Percentiles rank a stretch among this genome's conserved stretches.
Evolutionary conservation across 2,797 vertebrate genomes (phyloP).

Genomic region (Silurus lanzhouensis): DNA sequence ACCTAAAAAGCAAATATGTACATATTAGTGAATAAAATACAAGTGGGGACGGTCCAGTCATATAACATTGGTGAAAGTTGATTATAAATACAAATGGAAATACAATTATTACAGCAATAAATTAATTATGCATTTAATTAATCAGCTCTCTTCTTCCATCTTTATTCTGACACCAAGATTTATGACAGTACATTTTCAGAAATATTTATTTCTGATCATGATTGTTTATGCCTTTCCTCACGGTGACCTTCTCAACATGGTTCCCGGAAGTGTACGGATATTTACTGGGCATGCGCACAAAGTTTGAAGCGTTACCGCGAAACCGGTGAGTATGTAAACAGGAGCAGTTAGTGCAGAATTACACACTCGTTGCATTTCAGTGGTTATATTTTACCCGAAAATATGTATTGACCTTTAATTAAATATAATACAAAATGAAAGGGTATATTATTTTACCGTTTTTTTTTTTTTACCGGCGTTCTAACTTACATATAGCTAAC

Average conservation of each 20-base stretch:
- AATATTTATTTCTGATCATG: too few relatives aligned
- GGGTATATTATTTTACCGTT: background rate
- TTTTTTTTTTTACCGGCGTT: background rate
- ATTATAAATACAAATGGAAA: background rate
- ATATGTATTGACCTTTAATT: too few relatives aligned
- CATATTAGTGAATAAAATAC: background rate
- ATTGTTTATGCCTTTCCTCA: too few relatives aligned
- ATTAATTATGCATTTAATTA: background rate
- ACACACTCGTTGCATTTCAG: background rate
- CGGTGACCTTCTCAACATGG: slow-evolving; percentile 1
- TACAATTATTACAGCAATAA: background rate
- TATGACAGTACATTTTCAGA: background rate
- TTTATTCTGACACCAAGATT: background rate
- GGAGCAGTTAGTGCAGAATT: background rate
- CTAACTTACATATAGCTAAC: background rate
- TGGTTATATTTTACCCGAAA: background rate
- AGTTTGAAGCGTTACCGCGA: background rate
- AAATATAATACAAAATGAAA: background rate
- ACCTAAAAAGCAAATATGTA: background rate
- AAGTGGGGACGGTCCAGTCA: too few relatives aligned
- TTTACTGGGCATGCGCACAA: slow-evolving; percentile 7
- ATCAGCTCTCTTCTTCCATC: background rate
- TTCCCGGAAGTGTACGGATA: background rate
- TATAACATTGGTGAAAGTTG: background rate
- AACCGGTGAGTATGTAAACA: slow-evolving; percentile 1